A percentile compares a stretch with the other conserved stretches of the same genome.
phyloP scores from a whole-genome alignment of 2,113 vertebrate species.

The Bufo bufo region DNA sequence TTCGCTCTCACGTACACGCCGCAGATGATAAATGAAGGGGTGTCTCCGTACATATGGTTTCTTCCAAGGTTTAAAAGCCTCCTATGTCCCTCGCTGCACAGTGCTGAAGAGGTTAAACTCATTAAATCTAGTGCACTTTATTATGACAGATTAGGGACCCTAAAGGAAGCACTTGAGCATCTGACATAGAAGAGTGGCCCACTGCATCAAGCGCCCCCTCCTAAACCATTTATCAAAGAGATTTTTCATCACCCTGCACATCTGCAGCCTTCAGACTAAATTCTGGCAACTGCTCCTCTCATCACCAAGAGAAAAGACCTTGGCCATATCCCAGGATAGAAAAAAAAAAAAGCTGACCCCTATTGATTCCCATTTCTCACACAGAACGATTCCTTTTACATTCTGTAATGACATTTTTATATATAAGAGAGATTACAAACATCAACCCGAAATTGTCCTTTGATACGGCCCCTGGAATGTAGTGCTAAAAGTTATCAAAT shows the following conservation, averaged over 20 bases:
- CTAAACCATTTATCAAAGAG: conserved; percentile 65
- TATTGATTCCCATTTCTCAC: conserved; percentile 68
- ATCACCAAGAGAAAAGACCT: conserved; percentile 57
- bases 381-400: conserved; percentile 66
- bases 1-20: not conserved
- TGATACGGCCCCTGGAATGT: conserved; percentile 67
- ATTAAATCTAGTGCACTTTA: conserved; percentile 58
- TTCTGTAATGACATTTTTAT: conserved; percentile 69
- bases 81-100: conserved; percentile 6
- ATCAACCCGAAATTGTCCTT: conserved; percentile 65
- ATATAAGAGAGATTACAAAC: conserved; percentile 66
- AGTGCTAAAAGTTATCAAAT: conserved; percentile 68
- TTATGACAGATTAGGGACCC: conserved; percentile 51
- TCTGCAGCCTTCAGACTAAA: conserved; percentile 65
- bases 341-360: conserved; percentile 55
- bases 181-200: conserved; percentile 56
- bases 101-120: conserved; percentile 54
- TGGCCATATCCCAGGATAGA: conserved; percentile 60
- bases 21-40: conserved; percentile 34
- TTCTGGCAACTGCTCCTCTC: conserved; percentile 56
- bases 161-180: conserved; percentile 48
- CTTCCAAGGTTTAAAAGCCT: conserved; percentile 28
- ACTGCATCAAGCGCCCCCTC: conserved; percentile 47
- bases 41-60: conserved; percentile 23
- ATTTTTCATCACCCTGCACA: conserved; percentile 65